A percentile compares a stretch with the other conserved stretches of the same genome.
These are phyloP conservation scores for Yponomeuta malinellus DNA, from an alignment of 2,888 invertebrate genomes.

Conservation along the genomic window DNA sequence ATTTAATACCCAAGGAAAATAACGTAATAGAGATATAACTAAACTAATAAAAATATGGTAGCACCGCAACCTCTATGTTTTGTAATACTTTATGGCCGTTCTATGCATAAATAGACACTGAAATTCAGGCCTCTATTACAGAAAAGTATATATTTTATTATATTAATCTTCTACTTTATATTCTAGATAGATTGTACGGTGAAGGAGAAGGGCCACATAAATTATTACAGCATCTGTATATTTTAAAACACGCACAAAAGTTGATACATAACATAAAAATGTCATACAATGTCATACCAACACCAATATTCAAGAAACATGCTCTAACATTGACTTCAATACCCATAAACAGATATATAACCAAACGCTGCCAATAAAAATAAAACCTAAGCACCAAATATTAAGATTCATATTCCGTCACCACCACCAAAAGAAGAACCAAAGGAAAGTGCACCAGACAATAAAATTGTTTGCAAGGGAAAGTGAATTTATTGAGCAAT, in stretches of 20 bases:
- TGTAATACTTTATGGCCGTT: too few species aligned
- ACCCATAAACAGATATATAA: constrained; percentile 18
- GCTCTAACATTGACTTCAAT: constrained; percentile 34
- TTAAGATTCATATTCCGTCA: constrained; percentile 18
- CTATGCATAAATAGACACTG: too few species aligned
- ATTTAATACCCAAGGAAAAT: background rate
- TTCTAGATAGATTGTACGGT: too few species aligned
- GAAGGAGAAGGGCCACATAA: too few species aligned
- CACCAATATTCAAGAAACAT: constrained; percentile 51
- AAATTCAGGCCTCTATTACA: too few species aligned
- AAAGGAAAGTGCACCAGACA: constrained; percentile 52
- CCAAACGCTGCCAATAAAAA: constrained; percentile 3
- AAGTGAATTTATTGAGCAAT: background rate
- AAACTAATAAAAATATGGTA: background rate
- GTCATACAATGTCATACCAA: constrained; percentile 69
- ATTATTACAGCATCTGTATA: background rate
- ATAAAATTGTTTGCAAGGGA: constrained; percentile 30
- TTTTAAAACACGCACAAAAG: background rate
- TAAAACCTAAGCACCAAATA: constrained; percentile 7
- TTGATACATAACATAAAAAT: constrained; percentile 18
- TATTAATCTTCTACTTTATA: too few species aligned
- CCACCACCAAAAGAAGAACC: constrained; percentile 19
- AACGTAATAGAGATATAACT: background rate
- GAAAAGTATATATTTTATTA: too few species aligned
- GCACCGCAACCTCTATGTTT: background rate